Conservation (phyloP, 2,113 vertebrate genomes). For the Eurystomus gularis region DNA sequence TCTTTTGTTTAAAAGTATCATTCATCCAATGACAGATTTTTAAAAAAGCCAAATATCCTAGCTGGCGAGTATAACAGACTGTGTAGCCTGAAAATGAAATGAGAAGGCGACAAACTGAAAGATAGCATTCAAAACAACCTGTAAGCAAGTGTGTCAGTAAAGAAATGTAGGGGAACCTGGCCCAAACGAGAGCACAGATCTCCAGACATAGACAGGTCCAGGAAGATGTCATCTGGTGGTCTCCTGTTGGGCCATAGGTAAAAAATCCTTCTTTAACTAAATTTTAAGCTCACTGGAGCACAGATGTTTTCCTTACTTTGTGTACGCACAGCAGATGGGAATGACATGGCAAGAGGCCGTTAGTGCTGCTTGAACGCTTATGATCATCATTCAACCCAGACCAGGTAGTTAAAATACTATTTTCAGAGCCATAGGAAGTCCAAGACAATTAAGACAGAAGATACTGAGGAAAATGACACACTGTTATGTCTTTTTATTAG, state of each 20-base stretch:
- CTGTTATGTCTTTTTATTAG: slow-evolving; percentile 71
- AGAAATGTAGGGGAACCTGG: not conserved
- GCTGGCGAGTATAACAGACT: not conserved
- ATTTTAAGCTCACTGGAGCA: not conserved
- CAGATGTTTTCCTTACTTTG: not conserved
- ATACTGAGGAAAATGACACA: not conserved
- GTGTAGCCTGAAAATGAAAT: not conserved
- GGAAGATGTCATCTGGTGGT: not conserved
- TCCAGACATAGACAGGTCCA: not conserved
- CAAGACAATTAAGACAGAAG: not conserved
- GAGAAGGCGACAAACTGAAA: not conserved
- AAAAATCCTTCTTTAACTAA: not conserved
- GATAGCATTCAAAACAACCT: not conserved
- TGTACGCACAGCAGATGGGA: not conserved
- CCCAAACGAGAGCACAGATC: rapidly evolving
- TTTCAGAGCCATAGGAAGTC: not conserved
- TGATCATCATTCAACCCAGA: not conserved
- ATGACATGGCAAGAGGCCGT: not conserved
- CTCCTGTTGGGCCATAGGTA: not conserved
- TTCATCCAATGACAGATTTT: not conserved
- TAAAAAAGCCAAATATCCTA: not conserved
- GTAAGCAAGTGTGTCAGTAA: not conserved
- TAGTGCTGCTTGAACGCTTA: not conserved
- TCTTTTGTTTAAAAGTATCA: not conserved
- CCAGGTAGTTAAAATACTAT: not conserved